These are phyloP conservation scores for Stenchaetothrips biformis DNA, from an alignment of 2,888 invertebrate genomes.

Conservation along the genomic window DNA sequence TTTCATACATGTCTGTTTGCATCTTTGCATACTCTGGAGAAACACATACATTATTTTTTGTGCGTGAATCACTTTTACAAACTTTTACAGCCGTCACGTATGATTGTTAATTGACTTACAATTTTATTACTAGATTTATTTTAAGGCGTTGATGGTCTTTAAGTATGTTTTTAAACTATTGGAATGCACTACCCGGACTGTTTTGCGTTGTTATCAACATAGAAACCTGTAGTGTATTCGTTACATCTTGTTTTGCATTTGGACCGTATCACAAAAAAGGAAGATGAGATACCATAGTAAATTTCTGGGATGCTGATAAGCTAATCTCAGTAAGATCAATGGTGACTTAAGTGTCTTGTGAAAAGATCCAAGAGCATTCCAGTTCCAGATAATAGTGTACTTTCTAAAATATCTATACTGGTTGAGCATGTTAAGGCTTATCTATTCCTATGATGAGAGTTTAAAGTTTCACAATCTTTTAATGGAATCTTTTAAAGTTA, in stretches of 20 bases:
- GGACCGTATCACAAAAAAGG: too few relatives aligned
- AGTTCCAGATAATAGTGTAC: neutral
- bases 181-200: neutral
- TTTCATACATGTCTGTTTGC: neutral
- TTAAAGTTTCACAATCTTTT: neutral
- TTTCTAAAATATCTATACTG: neutral
- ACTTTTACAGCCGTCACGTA: neutral
- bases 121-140: slow-evolving; percentile 11
- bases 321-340: too few relatives aligned
- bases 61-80: neutral
- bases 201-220: neutral
- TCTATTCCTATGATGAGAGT: neutral
- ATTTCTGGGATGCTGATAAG: too few relatives aligned
- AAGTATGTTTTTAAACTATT: neutral
- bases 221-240: too few relatives aligned
- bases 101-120: slow-evolving; percentile 19
- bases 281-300: too few relatives aligned
- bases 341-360: too few relatives aligned
- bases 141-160: slow-evolving; percentile 16
- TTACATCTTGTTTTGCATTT: too few relatives aligned
- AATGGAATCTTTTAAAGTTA: too few relatives aligned
- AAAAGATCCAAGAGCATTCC: neutral
- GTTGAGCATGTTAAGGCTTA: slow-evolving; percentile 6
- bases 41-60: slow-evolving; percentile 2
- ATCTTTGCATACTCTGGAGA: neutral